phyloP scores from a whole-genome alignment of 2,888 invertebrate genomes.

The Melangyna quadrimaculata region DNA sequence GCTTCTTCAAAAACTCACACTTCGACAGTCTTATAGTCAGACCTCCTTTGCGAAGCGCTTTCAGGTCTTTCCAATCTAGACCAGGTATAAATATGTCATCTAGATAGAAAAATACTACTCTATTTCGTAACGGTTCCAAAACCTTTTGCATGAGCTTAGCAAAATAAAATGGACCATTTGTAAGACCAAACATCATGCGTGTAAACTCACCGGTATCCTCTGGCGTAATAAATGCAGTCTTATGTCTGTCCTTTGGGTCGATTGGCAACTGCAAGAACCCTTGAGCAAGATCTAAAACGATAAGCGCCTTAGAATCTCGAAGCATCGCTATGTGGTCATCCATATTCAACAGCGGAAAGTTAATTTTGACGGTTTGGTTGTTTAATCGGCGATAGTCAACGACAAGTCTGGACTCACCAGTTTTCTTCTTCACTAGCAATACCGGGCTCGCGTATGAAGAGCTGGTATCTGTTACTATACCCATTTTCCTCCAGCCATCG shows the following conservation, averaged over 20 bases:
- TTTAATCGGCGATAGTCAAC: too few relatives aligned
- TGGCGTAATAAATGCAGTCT: slow-evolving; percentile 31
- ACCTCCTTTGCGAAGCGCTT: not conserved
- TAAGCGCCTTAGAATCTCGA: not conserved
- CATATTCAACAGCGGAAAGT: not conserved
- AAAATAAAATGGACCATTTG: slow-evolving; percentile 38
- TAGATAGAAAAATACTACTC: slow-evolving; percentile 15
- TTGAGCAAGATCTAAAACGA: slow-evolving; percentile 11
- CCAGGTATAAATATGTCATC: slow-evolving; percentile 15
- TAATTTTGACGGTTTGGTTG: too few relatives aligned
- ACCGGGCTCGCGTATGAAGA: too few relatives aligned
- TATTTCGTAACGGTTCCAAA: not conserved
- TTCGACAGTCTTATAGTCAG: not conserved
- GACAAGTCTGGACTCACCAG: too few relatives aligned
- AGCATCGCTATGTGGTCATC: slow-evolving; percentile 14
- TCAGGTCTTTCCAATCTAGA: slow-evolving; percentile 1
- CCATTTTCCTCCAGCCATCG: too few relatives aligned
- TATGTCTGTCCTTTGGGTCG: slow-evolving; percentile 7
- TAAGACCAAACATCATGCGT: slow-evolving; percentile 31
- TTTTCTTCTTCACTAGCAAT: too few relatives aligned
- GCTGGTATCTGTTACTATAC: too few relatives aligned
- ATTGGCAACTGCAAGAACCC: slow-evolving; percentile 28
- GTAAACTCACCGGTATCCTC: slow-evolving; percentile 38
- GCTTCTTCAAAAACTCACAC: not conserved
- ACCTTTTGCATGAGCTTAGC: slow-evolving; percentile 18